Evolutionary conservation across 1,140 invertebrate species (phyloP).

Genomic region (Wasmannia auropunctata): DNA sequence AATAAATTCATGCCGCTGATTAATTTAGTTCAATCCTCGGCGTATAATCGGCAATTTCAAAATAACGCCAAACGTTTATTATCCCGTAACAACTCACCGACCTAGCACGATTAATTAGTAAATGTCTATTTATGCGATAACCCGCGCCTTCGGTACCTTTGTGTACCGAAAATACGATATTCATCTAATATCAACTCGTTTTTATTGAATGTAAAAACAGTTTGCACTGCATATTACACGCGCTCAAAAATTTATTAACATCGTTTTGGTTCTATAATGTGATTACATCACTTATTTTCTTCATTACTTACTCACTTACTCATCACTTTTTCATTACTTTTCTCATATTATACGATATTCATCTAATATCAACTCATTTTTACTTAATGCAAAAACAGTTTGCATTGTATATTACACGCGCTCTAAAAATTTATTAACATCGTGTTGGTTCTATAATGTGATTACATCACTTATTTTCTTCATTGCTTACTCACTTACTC

Average conservation of each 20-base stretch:
- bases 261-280: not conserved
- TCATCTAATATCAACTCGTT: not conserved
- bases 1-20: slow-evolving; percentile 48
- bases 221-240: not conserved
- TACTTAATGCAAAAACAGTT: not conserved
- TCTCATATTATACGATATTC: slow-evolving; percentile 2
- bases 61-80: slow-evolving; percentile 57
- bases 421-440: not conserved
- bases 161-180: slow-evolving; percentile 6
- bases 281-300: not conserved
- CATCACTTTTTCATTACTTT: too few species aligned
- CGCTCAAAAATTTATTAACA: not conserved
- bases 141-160: not conserved
- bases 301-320: too few species aligned
- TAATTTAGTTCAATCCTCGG: slow-evolving; percentile 50
- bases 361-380: not conserved
- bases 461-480: not conserved
- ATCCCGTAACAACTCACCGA: slow-evolving; percentile 38
- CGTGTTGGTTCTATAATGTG: not conserved
- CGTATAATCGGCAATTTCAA: slow-evolving; percentile 56
- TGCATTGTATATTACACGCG: not conserved
- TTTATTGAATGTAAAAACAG: not conserved
- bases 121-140: slow-evolving; percentile 60
- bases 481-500: too few species aligned
- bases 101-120: slow-evolving; percentile 47